These are phyloP conservation scores for Enoplosus armatus DNA, from an alignment of 2,797 vertebrate genomes.

Conservation along the genomic window DNA sequence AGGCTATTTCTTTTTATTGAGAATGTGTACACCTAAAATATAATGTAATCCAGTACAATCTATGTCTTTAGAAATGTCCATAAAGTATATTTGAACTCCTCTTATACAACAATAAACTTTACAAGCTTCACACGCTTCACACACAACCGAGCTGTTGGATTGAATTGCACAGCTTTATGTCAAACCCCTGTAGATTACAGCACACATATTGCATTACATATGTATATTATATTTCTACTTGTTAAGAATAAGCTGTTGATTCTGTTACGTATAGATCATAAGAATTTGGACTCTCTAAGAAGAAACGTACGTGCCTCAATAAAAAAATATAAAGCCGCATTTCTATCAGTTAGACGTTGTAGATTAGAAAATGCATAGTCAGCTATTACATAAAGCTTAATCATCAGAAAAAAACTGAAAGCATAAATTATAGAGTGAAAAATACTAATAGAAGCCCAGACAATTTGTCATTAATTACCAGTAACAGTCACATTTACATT, in stretches of 20 bases:
- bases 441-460: not conserved
- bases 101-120: not conserved
- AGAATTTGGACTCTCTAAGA: not conserved
- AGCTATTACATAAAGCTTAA: slow-evolving; percentile 49
- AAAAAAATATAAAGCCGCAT: not conserved
- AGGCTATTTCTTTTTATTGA: not conserved
- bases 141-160: not conserved
- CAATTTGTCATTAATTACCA: not conserved
- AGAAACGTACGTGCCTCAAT: not conserved
- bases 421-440: not conserved
- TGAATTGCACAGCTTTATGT: not conserved
- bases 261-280: not conserved
- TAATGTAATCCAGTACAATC: not conserved
- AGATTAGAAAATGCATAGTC: slow-evolving; percentile 56
- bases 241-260: not conserved
- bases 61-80: not conserved
- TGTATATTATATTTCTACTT: not conserved
- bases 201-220: not conserved
- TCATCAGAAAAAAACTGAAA: slow-evolving; percentile 30
- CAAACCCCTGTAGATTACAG: not conserved
- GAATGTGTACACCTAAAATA: not conserved
- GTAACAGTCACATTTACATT: not conserved
- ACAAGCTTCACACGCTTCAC: not conserved
- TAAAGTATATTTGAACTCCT: not conserved
- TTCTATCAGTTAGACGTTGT: not conserved